A percentile compares a stretch with the other conserved stretches of the same genome.
These are phyloP conservation scores for Cyrtorhinus lividipennis DNA, from an alignment of 1,140 invertebrate genomes.

Conservation along the genomic window DNA sequence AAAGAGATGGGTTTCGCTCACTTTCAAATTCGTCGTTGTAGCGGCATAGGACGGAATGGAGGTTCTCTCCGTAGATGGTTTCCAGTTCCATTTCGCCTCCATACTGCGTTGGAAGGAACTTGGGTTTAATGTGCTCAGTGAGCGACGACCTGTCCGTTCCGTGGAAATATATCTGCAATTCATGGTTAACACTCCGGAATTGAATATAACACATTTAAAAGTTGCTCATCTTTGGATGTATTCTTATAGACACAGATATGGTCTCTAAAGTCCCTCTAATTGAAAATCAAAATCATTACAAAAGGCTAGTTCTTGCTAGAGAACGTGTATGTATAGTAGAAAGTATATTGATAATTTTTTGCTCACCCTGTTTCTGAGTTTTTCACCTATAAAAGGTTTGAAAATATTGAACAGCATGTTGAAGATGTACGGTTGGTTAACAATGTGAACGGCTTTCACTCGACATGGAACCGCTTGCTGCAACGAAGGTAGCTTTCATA, in stretches of 20 bases:
- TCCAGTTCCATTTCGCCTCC: constrained; percentile 46
- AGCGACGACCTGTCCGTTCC: constrained; percentile 51
- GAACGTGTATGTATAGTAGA: too few relatives aligned
- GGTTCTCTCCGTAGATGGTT: constrained; percentile 32
- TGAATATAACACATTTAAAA: neutral
- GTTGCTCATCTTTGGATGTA: neutral
- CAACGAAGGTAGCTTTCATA: constrained; percentile 22
- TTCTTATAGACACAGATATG: neutral
- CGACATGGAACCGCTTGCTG: constrained; percentile 50
- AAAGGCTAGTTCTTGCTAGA: too few relatives aligned
- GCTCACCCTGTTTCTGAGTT: constrained; percentile 45
- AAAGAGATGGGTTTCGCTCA: too few relatives aligned
- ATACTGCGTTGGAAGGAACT: constrained; percentile 47
- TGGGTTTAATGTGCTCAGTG: constrained; percentile 42
- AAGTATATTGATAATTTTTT: too few relatives aligned
- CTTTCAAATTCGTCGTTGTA: constrained; percentile 40
- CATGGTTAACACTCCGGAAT: neutral
- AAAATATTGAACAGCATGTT: constrained; percentile 74
- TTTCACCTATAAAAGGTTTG: constrained; percentile 69
- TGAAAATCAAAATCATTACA: too few relatives aligned
- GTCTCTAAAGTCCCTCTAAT: too few relatives aligned
- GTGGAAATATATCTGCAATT: constrained; percentile 49
- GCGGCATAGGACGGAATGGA: constrained; percentile 37
- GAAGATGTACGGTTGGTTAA: constrained; percentile 78
- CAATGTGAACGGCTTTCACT: constrained; percentile 69